Evolutionary conservation across 2,888 invertebrate species (phyloP).

Genomic region (Cephalotes varians): DNA sequence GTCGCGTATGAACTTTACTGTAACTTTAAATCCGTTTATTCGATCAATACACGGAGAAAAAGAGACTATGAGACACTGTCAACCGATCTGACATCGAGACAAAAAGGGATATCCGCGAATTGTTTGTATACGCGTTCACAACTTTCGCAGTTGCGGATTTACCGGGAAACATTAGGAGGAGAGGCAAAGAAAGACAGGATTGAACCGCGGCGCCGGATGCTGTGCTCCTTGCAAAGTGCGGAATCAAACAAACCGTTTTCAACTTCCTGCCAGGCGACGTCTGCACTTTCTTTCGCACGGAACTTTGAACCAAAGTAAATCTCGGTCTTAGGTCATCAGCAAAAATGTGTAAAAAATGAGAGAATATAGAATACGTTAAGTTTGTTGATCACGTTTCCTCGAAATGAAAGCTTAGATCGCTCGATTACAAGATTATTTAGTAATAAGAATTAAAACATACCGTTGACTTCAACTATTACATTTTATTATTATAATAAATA

Average conservation of each 20-base stretch:
- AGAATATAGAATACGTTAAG: not conserved
- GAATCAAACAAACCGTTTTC: constrained; percentile 32
- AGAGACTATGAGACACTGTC: not conserved
- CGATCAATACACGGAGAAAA: not conserved
- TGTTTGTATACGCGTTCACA: constrained; percentile 5
- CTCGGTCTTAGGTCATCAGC: not conserved
- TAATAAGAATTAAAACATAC: not conserved
- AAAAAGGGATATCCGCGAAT: constrained; percentile 1
- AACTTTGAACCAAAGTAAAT: constrained; percentile 14
- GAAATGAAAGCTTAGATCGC: not conserved
- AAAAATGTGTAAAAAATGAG: constrained; percentile 1
- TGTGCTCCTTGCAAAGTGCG: constrained; percentile 20
- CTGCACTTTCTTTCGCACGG: not conserved
- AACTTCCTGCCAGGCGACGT: constrained; percentile 14
- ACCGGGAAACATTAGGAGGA: not conserved
- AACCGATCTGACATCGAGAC: not conserved
- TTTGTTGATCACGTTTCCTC: not conserved
- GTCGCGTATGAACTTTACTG: not conserved
- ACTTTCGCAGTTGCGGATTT: constrained; percentile 14
- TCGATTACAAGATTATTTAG: not conserved
- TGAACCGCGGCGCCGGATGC: constrained; percentile 22
- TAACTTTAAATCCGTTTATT: constrained; percentile 2
- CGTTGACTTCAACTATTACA: not conserved
- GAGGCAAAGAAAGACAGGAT: constrained; percentile 4
- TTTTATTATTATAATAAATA: constrained; percentile 9